Base-by-base conservation (phyloP, 2,113 vertebrate species). In the Cochlearius cochlearius region DNA sequence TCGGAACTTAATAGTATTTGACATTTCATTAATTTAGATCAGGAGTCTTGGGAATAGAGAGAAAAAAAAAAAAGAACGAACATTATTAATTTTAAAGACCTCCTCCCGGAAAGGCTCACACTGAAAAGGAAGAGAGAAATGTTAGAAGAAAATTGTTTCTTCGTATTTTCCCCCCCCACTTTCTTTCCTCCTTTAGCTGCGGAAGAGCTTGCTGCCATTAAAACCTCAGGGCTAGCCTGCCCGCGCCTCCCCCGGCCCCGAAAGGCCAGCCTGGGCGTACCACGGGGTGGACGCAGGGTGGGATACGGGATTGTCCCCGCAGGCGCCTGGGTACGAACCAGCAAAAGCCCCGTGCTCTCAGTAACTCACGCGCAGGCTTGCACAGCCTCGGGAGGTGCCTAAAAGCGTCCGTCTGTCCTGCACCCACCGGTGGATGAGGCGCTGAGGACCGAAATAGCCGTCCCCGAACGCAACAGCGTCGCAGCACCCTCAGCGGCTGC, bases 11-110 rank as follows among this genome's bases (percentile, higher is more conserved):
- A 86, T 74, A 91, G 85, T 74, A 69, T 97, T 96, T 97, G 95
- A 97, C 94, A 92, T 97, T 96, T 97, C 90, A 94, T 92, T 97
- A 96, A 95, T 96, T 97, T 95, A 96, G 96, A 84, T 74, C 47
- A 63, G 39, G 36, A 80, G n/a, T 85, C 90, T 72, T 11, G 64
- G 86, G 88, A 95, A 85, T 12, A 79, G 83, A 76, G 50, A 86
- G 49, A 41, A 41, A 41, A 41, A 52, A 45, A 21, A 56, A 77
- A 88, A 91, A 82, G 84, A 73, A 88, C 34, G 84, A 86, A 88
- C 67, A 67, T 92, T 92, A 90, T 93, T 94, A 93, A 96, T 89
- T 96, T 94, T 83, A 92, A 96, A 94, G 73, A 85, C 73, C 73
- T 96, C 69, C 27, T 95, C 87, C 92, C 5, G 11, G 78, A 95